Conservation (phyloP, 1,140 invertebrate genomes). For the Lasaia peninsularis region DNA sequence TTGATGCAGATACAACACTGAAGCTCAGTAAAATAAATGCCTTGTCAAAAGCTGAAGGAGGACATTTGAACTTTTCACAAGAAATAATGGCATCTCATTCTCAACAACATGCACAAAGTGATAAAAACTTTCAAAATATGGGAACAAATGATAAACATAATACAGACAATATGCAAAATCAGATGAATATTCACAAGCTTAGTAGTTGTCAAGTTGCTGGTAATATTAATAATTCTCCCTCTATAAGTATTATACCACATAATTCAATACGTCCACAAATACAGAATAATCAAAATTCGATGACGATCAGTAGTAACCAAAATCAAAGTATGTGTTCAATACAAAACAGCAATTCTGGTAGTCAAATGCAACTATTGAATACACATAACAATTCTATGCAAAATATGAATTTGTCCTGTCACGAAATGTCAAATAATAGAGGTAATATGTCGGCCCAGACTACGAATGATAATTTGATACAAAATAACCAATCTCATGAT, state of each 20-base stretch:
- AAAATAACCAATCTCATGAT: constrained; percentile 51
- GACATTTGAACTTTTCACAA: constrained; percentile 67
- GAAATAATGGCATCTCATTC: constrained; percentile 72
- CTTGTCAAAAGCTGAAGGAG: constrained; percentile 64
- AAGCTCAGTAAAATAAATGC: constrained; percentile 71
- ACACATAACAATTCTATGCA: constrained; percentile 58
- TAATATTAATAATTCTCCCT: constrained; percentile 54
- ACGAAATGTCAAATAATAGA: constrained; percentile 58
- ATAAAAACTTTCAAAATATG: constrained; percentile 68
- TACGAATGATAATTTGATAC: constrained; percentile 45
- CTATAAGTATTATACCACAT: constrained; percentile 67
- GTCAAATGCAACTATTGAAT: constrained; percentile 59
- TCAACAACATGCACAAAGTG: constrained; percentile 60
- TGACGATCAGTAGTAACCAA: constrained; percentile 54
- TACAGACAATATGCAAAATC: constrained; percentile 45
- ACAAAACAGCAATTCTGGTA: constrained; percentile 47
- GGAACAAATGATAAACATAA: constrained; percentile 55
- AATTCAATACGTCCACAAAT: constrained; percentile 56
- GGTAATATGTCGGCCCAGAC: constrained; percentile 40
- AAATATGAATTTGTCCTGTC: constrained; percentile 62
- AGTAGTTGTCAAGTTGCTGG: constrained; percentile 64
- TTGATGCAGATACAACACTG: constrained; percentile 65
- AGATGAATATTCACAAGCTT: constrained; percentile 65
- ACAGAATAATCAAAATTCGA: constrained; percentile 58
- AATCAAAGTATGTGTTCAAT: constrained; percentile 60